These are phyloP conservation scores for Lepilemur septentrionalis DNA, from an alignment of 2,797 vertebrate genomes.

Conservation along the genomic window DNA sequence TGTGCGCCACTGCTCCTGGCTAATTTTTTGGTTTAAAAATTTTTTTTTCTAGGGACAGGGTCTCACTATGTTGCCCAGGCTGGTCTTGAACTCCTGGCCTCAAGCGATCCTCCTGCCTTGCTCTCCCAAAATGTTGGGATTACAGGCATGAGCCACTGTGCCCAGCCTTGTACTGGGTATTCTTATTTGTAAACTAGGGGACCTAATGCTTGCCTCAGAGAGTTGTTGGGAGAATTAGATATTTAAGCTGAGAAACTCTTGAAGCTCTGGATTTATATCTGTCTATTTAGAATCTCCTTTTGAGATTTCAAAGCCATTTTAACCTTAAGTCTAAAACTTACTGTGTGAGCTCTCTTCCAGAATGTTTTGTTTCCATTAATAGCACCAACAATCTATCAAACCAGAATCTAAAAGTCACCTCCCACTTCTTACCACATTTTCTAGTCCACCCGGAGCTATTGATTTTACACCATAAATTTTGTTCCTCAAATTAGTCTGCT, in stretches of 20 bases:
- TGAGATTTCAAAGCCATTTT: constrained; percentile 15
- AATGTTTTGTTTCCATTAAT: neutral
- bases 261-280: neutral
- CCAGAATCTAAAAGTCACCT: constrained; percentile 16
- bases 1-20: neutral
- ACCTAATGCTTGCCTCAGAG: neutral
- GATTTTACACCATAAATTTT: constrained; percentile 14
- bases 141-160: neutral
- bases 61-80: neutral
- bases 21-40: no score
- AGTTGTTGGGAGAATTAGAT: neutral
- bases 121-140: neutral
- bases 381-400: neutral
- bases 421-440: neutral
- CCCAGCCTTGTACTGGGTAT: neutral
- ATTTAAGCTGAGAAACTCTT: constrained; percentile 3
- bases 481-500: neutral
- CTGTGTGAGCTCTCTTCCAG: neutral
- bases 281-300: neutral
- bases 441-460: neutral
- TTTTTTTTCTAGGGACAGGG: neutral
- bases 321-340: constrained; percentile 2
- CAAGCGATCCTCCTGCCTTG: neutral
- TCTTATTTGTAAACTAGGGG: neutral
- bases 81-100: neutral